Evolutionary conservation across 2,113 vertebrate species (phyloP), one percentile per base, ranked within the genome.

Genomic region (Phoxinus phoxinus): DNA sequence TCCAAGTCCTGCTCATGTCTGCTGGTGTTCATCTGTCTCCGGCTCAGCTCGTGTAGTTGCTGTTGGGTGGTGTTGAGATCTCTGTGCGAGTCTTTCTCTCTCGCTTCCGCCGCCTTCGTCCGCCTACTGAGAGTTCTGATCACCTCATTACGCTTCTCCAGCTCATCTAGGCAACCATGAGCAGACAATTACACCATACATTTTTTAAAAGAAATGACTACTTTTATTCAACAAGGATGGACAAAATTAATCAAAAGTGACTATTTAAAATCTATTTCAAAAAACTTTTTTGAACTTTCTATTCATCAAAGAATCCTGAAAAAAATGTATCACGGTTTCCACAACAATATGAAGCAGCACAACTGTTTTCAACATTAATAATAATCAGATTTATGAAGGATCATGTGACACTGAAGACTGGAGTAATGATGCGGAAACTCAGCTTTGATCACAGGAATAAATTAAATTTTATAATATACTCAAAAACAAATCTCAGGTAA

Each of bases 101-200:
- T 87, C 46, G 67, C 87, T 72, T 94, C 93, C 46, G 89, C 87
- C 7, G 80, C n/a, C 73, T 87, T 85, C 35, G 88, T 80, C 0
- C 85, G 90, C 48, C 90, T 92, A 15, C 90, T 91, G 30, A 94
- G 78, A 46, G 88, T 90, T 72, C 89, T 44, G 84, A 94, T 93
- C 86, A 94, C 88, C 44, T 92, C 87, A 1, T 91, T 92, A 27
- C 92, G 89, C 71, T 91, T 94, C 87, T 90, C 90, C 75, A 94
- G 35, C 89, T 93, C 93, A 13, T 93, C 94, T 95, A 41, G 11
- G 4, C 0, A 41, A 6, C 21, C 67, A 71, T 12, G 19, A 41
- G 4, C 19, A 41, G 67, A 6, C 4, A 71, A 71, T 23, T 37
- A 69, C 17, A 71, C 7, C 21, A 21, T 21, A 56, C 51, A 51